Percentiles rank a stretch among this genome's conserved stretches.
These are phyloP conservation scores for Junonia oenone DNA, from an alignment of 2,888 invertebrate species.

Conservation along the genomic window DNA sequence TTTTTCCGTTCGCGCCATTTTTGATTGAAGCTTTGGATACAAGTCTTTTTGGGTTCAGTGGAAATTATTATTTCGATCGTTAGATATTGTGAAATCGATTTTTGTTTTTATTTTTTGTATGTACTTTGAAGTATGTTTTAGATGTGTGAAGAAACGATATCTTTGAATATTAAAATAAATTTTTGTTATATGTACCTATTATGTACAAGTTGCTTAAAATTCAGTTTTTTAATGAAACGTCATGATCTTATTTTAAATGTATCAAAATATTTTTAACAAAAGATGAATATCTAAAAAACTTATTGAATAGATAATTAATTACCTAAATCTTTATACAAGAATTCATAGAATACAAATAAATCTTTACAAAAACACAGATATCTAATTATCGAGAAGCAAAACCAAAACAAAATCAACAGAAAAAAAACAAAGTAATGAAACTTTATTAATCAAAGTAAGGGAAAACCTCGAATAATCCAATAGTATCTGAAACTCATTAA, in stretches of 20 bases:
- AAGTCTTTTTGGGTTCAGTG: slow-evolving; percentile 39
- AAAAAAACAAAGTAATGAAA: slow-evolving; percentile 38
- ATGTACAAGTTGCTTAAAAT: too few species aligned
- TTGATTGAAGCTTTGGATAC: slow-evolving; percentile 58
- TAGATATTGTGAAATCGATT: slow-evolving; percentile 17
- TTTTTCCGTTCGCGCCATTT: slow-evolving; percentile 53
- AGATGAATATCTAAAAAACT: too few species aligned
- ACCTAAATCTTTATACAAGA: too few species aligned
- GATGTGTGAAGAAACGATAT: too few species aligned
- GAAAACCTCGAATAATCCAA: slow-evolving; percentile 40
- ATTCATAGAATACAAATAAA: too few species aligned
- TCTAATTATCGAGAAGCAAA: neutral
- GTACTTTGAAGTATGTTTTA: neutral
- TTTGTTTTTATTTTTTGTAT: neutral
- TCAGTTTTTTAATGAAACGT: too few species aligned
- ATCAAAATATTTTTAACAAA: too few species aligned
- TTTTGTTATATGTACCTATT: too few species aligned
- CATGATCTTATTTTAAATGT: too few species aligned
- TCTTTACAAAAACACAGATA: neutral
- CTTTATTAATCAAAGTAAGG: slow-evolving; percentile 62
- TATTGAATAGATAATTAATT: too few species aligned
- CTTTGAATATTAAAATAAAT: too few species aligned
- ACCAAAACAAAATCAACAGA: slow-evolving; percentile 23
- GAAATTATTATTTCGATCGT: slow-evolving; percentile 8
- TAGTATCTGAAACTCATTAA: slow-evolving; percentile 47